These are phyloP conservation scores for Petrolisthes manimaculis DNA, from an alignment of 2,888 invertebrate species.

Conservation along the genomic window DNA sequence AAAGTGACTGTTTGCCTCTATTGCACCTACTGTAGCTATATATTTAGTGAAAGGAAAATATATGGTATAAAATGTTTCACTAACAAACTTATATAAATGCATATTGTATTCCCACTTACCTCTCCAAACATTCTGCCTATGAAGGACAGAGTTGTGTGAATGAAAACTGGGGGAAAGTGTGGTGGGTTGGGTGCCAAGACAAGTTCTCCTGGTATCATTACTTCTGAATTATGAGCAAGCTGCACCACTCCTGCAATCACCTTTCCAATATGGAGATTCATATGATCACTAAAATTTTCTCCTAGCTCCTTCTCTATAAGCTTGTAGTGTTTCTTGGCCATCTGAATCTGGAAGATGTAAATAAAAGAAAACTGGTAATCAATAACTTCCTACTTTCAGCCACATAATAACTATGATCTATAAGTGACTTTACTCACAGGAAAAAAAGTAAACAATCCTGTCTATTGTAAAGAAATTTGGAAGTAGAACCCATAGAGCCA, in stretches of 20 bases:
- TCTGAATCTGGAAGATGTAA: conserved; percentile 15
- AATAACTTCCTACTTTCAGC: no score
- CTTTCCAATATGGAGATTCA: conserved; percentile 24
- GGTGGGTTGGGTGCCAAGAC: conserved; percentile 38
- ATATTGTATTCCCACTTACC: conserved; percentile 12
- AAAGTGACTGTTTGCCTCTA: no score
- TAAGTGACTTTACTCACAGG: no score
- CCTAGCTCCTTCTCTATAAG: conserved; percentile 26
- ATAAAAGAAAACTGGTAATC: no score
- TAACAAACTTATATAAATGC: no score
- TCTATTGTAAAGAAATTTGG: no score
- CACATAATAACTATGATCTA: no score
- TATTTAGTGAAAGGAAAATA: no score
- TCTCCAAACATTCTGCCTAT: conserved; percentile 30
- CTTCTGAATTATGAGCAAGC: conserved; percentile 20
- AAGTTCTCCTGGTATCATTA: conserved; percentile 19
- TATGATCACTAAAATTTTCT: background rate
- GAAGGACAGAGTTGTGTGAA: conserved; percentile 34
- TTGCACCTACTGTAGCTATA: no score
- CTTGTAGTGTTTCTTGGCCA: conserved; percentile 31
- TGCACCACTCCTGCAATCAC: conserved; percentile 13
- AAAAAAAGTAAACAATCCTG: no score
- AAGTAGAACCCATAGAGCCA: no score
- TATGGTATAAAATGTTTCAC: no score
- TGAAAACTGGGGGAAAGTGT: conserved; percentile 26